A percentile compares a stretch with the other conserved stretches of the same genome.
phyloP scores from a whole-genome alignment of 1,140 invertebrate species.

The Drosophila kanapiae region DNA sequence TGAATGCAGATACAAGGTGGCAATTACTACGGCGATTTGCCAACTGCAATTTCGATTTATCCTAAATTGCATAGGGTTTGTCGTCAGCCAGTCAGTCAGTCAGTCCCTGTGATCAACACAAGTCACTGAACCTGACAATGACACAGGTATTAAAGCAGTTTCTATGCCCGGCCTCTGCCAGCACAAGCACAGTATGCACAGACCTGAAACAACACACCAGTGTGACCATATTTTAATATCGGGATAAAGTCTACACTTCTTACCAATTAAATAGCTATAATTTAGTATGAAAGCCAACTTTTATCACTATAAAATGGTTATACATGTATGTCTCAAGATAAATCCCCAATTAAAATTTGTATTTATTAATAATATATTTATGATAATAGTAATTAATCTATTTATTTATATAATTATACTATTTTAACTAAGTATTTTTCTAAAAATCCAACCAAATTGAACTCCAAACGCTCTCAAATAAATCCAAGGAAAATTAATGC shows the following conservation, averaged over 20 bases:
- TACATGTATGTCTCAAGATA: too few relatives aligned
- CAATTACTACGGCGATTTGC: slow-evolving; percentile 58
- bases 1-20: slow-evolving; percentile 44
- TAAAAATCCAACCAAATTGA: background rate
- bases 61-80: slow-evolving; percentile 42
- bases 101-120: slow-evolving; percentile 38
- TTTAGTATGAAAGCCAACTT: too few relatives aligned
- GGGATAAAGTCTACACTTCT: too few relatives aligned
- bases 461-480: background rate
- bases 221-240: too few relatives aligned
- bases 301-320: too few relatives aligned
- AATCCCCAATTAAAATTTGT: too few relatives aligned
- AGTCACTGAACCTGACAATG: slow-evolving; percentile 31
- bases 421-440: background rate
- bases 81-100: slow-evolving; percentile 20
- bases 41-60: slow-evolving; percentile 57
- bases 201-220: too few relatives aligned
- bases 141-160: background rate
- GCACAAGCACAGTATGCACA: too few relatives aligned
- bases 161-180: background rate
- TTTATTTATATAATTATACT: too few relatives aligned
- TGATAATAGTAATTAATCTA: too few relatives aligned
- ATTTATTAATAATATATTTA: too few relatives aligned
- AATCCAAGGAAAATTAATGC: background rate
- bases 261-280: too few relatives aligned